These are phyloP conservation scores for Tamandua tetradactyla DNA, from an alignment of 2,797 vertebrate species.

Conservation along the genomic window DNA sequence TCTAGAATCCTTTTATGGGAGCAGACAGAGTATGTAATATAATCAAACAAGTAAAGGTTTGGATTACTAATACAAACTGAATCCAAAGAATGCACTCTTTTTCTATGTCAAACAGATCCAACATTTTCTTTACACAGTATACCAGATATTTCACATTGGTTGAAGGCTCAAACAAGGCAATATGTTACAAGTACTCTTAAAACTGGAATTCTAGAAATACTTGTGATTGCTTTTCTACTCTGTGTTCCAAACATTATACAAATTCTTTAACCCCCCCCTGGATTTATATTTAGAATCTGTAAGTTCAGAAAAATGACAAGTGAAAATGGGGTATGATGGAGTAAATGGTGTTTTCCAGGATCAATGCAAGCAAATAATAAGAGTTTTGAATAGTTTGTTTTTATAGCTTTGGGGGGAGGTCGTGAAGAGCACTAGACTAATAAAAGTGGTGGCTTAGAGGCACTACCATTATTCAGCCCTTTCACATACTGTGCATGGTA, in stretches of 20 bases:
- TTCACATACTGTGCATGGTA: conserved; percentile 62
- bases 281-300: conserved; percentile 47
- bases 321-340: conserved; percentile 44
- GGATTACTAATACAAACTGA: conserved; percentile 34
- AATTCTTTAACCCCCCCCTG: conserved; percentile 26
- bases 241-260: conserved; percentile 4
- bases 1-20: conserved; percentile 47
- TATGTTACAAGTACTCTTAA: conserved; percentile 28
- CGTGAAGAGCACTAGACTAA: conserved; percentile 63
- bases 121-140: conserved; percentile 7
- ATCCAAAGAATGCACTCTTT: conserved; percentile 22
- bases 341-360: conserved; percentile 65
- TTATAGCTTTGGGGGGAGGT: conserved; percentile 49
- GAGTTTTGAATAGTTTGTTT: conserved; percentile 67
- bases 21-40: not conserved
- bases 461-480: conserved; percentile 55
- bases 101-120: not conserved
- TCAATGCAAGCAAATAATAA: conserved; percentile 68
- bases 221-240: conserved; percentile 28
- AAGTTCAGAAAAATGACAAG: conserved; percentile 41
- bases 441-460: conserved; percentile 63
- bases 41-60: conserved; percentile 22
- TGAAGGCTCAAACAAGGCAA: not conserved
- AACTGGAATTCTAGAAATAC: conserved; percentile 25
- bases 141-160: not conserved